Base-by-base conservation (phyloP, 2,888 invertebrate genomes). In the Metacarcinus magister region DNA sequence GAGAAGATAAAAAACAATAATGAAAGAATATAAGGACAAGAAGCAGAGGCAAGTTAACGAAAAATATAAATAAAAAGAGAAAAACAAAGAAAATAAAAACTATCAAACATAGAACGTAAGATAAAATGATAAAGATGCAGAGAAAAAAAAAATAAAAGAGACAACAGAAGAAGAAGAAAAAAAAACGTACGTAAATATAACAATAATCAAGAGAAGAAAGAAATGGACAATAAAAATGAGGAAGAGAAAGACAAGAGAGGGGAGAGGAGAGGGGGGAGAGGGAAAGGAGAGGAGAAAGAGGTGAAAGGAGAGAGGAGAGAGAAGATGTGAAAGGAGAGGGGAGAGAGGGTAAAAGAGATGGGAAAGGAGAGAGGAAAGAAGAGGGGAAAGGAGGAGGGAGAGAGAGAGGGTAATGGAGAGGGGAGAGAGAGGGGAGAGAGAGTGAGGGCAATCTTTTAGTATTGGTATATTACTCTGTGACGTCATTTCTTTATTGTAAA, bases 391-490 rank as follows among this genome's bases (percentile, higher is more conserved):
- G n/a, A 39, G n/a, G 44, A 44, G 91, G 39, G 44, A 23, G 91
- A 92, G 91, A 44, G 44, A 44, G 94, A 94, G 94, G 60, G 75
- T 23, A 82, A 75, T 43, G 39, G 75, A 39, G 75, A 75, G 94
- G 60, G 75, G 39, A 82, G 82, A 82, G 60, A 46, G 67, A 43
- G 43, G 94, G 67, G 75, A 39, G 94, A 43, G 94, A 23, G 19
- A 28, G 75, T 75, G 7, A n/a, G 67, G 28, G 19, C 32, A 60
- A 48, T 93, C 60, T 60, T 39, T n/a, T 39, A 93, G 28, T 39
- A 32, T 19, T n/a, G 39, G 46, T 19, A 60, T 19, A 93, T 93
- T 28, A 46, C 54, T 93, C 39, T 54, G n/a, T 93, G 32, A 23
- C 23, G 67, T 67, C 48, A 48, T 7, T 28, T 23, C 48, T 39